Conservation (phyloP, 2,113 vertebrate species). For the Brachyistius frenatus region DNA sequence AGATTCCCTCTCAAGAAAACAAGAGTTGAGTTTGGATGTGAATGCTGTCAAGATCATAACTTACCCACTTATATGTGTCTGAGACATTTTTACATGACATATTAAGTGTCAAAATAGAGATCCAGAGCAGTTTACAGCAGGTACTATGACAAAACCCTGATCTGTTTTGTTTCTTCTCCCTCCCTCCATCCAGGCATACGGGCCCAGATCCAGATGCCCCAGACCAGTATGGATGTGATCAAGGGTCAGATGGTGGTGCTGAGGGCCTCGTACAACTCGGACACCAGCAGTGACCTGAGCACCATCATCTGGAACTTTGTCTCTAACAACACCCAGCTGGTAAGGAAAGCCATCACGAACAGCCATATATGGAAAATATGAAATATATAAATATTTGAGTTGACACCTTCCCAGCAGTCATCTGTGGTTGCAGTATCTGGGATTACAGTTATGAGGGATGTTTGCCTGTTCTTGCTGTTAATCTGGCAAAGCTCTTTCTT, state of each 20-base stretch:
- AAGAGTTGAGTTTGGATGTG: no score
- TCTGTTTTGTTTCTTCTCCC: background rate
- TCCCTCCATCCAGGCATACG: constrained; percentile 65
- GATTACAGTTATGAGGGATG: constrained; percentile 52
- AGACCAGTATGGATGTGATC: constrained; percentile 70
- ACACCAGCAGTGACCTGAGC: background rate
- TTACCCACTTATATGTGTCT: no score
- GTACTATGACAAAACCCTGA: background rate
- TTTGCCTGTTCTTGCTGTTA: constrained; percentile 47
- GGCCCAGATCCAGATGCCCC: constrained; percentile 62
- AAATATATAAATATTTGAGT: background rate
- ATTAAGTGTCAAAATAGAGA: background rate
- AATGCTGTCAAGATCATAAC: no score
- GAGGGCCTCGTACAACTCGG: constrained; percentile 77
- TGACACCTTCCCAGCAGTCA: constrained; percentile 5
- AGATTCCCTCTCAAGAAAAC: no score
- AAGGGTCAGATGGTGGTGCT: constrained; percentile 85
- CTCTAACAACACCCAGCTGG: constrained; percentile 52
- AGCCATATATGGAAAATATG: no score
- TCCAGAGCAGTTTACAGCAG: no score
- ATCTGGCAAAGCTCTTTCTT: constrained; percentile 66
- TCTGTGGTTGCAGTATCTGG: constrained; percentile 31
- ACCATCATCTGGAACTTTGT: constrained; percentile 80
- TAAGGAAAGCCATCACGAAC: constrained; percentile 44
- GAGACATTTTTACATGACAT: no score